These are phyloP conservation scores for Cryptocephalus moraei DNA, from an alignment of 2,888 invertebrate genomes.

Conservation along the genomic window DNA sequence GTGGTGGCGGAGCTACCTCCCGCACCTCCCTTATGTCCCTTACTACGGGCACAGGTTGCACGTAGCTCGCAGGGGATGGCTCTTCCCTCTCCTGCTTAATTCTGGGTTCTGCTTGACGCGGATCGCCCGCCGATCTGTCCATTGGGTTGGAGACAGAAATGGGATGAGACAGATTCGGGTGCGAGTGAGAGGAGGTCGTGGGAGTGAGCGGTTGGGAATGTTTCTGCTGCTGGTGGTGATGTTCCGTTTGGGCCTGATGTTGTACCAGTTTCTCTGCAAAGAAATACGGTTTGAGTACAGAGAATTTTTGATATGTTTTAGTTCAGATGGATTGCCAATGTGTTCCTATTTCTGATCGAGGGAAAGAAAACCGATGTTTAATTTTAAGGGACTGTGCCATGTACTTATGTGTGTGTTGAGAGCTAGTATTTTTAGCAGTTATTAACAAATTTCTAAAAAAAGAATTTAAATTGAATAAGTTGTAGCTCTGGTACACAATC, in stretches of 20 bases:
- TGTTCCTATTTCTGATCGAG: no score
- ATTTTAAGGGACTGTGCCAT: no score
- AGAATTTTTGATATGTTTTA: no score
- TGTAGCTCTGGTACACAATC: no score
- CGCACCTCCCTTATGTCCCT: conserved; percentile 13
- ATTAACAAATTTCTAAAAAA: no score
- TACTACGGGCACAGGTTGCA: conserved; percentile 9
- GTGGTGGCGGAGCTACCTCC: conserved; percentile 32
- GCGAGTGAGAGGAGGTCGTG: conserved; percentile 2
- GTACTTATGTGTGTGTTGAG: no score
- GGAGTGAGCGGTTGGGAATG: conserved; percentile 8
- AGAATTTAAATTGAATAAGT: no score
- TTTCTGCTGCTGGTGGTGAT: conserved; percentile 9
- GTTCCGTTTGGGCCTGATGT: conserved; percentile 20
- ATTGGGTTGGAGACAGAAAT: not conserved
- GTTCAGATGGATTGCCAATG: no score
- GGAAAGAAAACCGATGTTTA: no score
- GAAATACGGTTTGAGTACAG: conserved; percentile 1
- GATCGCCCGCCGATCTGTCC: conserved; percentile 9
- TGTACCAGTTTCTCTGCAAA: conserved; percentile 27
- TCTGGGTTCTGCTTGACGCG: conserved; percentile 14
- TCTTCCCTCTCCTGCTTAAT: conserved; percentile 28
- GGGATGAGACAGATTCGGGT: conserved; percentile 15
- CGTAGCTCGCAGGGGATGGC: conserved; percentile 20
- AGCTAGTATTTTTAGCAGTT: no score